phyloP scores from a whole-genome alignment of 2,113 vertebrate species.

The Empidonax traillii region DNA sequence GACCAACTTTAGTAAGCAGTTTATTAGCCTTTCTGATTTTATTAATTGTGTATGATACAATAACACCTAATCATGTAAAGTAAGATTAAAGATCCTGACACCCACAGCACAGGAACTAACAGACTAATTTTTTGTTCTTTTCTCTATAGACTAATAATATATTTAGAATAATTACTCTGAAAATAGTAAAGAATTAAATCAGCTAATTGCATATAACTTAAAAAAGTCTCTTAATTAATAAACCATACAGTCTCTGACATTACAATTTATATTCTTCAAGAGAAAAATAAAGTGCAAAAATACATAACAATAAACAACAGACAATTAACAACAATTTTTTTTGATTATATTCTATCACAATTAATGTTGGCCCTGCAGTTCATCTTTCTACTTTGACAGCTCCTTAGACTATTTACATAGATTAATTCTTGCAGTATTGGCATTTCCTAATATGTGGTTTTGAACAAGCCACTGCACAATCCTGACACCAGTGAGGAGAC shows the following conservation, averaged over 20 bases:
- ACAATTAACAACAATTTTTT: slow-evolving; percentile 72
- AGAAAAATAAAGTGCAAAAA: slow-evolving; percentile 44
- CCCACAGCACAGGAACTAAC: neutral
- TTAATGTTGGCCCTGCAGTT: slow-evolving; percentile 62
- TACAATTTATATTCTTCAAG: slow-evolving; percentile 46
- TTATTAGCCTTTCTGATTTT: neutral
- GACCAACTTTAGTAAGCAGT: neutral
- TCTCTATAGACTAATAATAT: slow-evolving; percentile 33
- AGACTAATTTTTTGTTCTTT: slow-evolving; percentile 15
- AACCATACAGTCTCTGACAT: slow-evolving; percentile 46
- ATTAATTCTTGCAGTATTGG: slow-evolving; percentile 40
- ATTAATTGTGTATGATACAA: neutral
- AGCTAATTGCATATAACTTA: slow-evolving; percentile 55
- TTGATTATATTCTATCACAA: slow-evolving; percentile 70
- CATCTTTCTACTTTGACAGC: slow-evolving; percentile 66
- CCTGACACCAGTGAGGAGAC: neutral
- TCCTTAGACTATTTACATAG: slow-evolving; percentile 48
- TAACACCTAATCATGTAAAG: slow-evolving; percentile 12
- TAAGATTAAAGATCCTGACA: slow-evolving; percentile 41
- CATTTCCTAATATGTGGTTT: neutral
- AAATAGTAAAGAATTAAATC: slow-evolving; percentile 58
- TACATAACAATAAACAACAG: slow-evolving; percentile 65
- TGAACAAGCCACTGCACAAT: neutral
- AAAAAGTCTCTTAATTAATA: slow-evolving; percentile 69
- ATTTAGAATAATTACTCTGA: slow-evolving; percentile 53